Base-by-base conservation (phyloP, 2,888 invertebrate genomes). In the Willowsia nigromaculata region DNA sequence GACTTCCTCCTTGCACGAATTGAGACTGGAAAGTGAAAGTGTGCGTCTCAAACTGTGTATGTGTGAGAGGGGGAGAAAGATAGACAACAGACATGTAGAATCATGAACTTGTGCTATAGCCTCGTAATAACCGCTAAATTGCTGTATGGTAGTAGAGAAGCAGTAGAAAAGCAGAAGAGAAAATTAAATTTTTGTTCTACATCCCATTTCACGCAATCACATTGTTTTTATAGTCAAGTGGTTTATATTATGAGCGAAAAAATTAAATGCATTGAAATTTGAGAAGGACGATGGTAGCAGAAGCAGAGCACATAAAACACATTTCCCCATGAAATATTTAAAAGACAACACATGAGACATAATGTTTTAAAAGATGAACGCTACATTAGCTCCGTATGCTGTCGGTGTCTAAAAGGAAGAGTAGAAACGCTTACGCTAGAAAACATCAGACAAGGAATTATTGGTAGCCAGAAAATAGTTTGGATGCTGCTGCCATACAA, bases 311-410 rank as follows among this genome's bases (percentile, higher is more conserved):
- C 50, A 50, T 18, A 71, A 71, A 47, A 43, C 15, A 15, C 43
- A 71, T 27, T 47, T 74, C 7, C 11, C 11, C 65, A 15, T 71
- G 18, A 71, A 65, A 65, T 65, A 65, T 37, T 37, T 65, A 65
- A 5, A 65, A 65, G 33, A 33, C 65, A 65, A 65, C 65, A 65
- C 37, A 65, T 18, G 37, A 33, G 15, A 11, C 30, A 18, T 30
- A 65, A n/a, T n/a, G n/a, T 65, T 65, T 33, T 65, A 62, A 18
- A 65, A 65, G 65, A 65, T 30, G 65, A 65, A 65, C 37, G 65
- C 18, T 30, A 56, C 56, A 22, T 56, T 18, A 37, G 18, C 65
- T 33, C 43, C 11, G n/a, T 50, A n/a, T 50, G 4, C n/a, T 40
- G 5, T n/a, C 50, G 6, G 18, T 50, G 18, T n/a, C 11, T 25